phyloP scores from a whole-genome alignment of 2,888 invertebrate genomes.

The Graphium colonna region DNA sequence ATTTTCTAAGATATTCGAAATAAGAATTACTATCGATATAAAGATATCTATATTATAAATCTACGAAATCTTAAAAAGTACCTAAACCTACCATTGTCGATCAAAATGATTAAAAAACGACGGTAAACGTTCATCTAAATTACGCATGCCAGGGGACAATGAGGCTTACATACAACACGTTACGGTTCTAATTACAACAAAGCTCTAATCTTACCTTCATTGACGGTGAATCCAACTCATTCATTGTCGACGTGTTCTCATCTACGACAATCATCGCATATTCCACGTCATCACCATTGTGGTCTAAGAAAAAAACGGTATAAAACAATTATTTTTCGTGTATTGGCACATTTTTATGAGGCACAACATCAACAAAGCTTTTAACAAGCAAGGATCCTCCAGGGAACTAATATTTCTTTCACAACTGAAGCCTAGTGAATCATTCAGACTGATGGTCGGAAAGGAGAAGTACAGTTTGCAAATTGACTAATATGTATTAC shows the following conservation, averaged over 20 bases:
- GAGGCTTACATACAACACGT: conserved; percentile 3
- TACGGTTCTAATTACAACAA: not conserved
- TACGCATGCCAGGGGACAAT: conserved; percentile 14
- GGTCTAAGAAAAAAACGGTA: conserved; percentile 49
- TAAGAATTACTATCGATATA: not conserved
- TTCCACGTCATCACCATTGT: conserved; percentile 88
- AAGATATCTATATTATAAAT: not conserved
- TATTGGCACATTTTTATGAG: not conserved
- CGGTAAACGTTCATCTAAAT: not conserved
- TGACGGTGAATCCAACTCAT: conserved; percentile 91
- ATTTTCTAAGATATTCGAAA: not conserved
- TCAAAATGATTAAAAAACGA: not conserved
- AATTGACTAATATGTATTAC: not conserved
- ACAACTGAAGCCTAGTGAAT: not conserved
- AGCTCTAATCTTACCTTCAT: conserved; percentile 84
- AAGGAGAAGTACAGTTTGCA: not conserved
- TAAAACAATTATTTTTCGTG: not conserved
- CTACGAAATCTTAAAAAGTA: not conserved
- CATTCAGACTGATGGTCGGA: not conserved
- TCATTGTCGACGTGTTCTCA: conserved; percentile 91
- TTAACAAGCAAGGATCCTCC: conserved; percentile 14
- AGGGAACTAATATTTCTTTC: not conserved
- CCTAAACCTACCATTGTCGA: not conserved
- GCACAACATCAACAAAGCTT: conserved; percentile 13
- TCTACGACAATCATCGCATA: conserved; percentile 95